These are phyloP conservation scores for Argya squamiceps DNA, from an alignment of 2,797 vertebrate species.

Conservation along the genomic window DNA sequence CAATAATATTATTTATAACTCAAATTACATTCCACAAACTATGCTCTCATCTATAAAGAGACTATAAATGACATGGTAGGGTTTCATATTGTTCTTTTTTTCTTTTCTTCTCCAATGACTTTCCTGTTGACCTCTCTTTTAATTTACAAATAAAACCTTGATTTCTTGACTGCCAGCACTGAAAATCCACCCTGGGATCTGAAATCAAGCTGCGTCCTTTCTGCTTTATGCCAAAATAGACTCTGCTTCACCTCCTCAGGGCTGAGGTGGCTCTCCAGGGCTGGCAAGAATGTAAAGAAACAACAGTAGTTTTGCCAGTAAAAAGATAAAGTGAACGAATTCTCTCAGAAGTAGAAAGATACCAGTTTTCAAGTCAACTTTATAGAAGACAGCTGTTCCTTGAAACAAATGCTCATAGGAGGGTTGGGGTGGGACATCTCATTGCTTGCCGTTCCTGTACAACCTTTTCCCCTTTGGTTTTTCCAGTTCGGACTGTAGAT, in stretches of 20 bases:
- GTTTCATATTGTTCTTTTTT: not conserved
- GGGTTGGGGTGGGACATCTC: not conserved
- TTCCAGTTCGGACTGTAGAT: not conserved
- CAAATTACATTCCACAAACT: conserved; percentile 31
- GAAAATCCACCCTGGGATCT: conserved; percentile 35
- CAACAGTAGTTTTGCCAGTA: conserved; percentile 25
- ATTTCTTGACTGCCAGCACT: conserved; percentile 22
- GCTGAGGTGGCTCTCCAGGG: conserved; percentile 8
- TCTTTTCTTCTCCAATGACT: not conserved
- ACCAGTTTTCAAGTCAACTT: conserved; percentile 25
- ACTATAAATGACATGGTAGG: conserved; percentile 27
- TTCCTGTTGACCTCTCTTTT: conserved; percentile 31
- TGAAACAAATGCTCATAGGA: not conserved
- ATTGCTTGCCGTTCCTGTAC: not conserved
- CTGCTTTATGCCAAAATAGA: conserved; percentile 62
- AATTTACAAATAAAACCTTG: conserved; percentile 48
- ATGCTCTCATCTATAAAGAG: not conserved
- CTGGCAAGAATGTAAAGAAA: conserved; percentile 37
- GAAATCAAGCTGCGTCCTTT: conserved; percentile 58
- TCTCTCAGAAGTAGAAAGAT: conserved; percentile 24
- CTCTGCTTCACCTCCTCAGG: not conserved
- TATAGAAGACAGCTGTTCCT: conserved; percentile 17
- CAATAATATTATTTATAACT: conserved; percentile 46
- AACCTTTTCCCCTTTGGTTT: not conserved
- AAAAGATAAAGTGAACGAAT: conserved; percentile 27